A percentile compares a stretch with the other conserved stretches of the same genome.
phyloP scores from a whole-genome alignment of 1,140 invertebrate species.

The Doryteuthis pealeii region DNA sequence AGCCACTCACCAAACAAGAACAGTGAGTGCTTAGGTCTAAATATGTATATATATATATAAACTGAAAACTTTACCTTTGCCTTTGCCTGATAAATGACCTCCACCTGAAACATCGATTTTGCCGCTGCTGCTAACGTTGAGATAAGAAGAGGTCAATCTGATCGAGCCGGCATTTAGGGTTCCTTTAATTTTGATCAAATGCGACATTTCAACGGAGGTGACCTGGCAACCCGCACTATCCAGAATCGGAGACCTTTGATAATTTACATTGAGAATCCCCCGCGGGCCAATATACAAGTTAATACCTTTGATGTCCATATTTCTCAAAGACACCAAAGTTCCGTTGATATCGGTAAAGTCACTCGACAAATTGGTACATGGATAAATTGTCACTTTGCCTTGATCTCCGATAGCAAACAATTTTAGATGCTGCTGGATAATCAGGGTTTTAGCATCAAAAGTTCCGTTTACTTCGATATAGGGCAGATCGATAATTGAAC shows the following conservation, averaged over 20 bases:
- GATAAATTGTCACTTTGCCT: conserved; percentile 13
- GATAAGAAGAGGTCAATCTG: conserved; percentile 20
- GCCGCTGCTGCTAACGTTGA: conserved; percentile 28
- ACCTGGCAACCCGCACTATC: conserved; percentile 19
- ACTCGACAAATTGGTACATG: neutral
- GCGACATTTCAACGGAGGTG: conserved; percentile 18
- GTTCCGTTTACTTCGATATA: too few species aligned
- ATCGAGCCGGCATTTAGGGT: conserved; percentile 35
- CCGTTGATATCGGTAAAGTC: neutral
- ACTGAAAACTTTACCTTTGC: conserved; percentile 44
- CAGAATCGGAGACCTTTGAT: conserved; percentile 17
- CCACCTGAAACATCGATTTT: conserved; percentile 32
- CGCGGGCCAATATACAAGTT: neutral
- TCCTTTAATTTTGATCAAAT: conserved; percentile 25
- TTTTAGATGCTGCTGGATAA: too few species aligned
- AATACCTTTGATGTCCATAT: conserved; percentile 3
- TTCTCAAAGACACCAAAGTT: neutral
- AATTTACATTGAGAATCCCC: conserved; percentile 23
- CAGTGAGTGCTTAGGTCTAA: too few species aligned
- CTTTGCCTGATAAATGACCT: conserved; percentile 31
- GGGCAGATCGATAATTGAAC: too few species aligned
- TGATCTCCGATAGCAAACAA: too few species aligned
- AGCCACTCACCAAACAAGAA: too few species aligned
- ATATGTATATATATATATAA: too few species aligned
- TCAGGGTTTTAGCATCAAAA: too few species aligned